These are phyloP conservation scores for Rhaphigaster nebulosa DNA, from an alignment of 2,888 invertebrate species.

Conservation along the genomic window DNA sequence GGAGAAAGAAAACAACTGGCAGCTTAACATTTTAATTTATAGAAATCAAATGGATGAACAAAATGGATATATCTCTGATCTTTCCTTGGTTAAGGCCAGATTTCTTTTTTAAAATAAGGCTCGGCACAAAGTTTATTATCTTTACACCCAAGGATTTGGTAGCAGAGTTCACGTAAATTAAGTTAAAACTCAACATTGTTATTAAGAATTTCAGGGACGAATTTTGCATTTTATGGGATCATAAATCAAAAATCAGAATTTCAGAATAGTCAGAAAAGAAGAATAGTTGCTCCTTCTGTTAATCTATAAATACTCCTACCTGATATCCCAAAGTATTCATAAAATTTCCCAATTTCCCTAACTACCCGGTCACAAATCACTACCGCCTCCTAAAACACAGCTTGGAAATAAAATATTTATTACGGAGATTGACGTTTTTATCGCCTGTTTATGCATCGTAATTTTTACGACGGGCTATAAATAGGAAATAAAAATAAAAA, in stretches of 20 bases:
- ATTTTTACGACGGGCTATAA: not conserved
- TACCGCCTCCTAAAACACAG: not conserved
- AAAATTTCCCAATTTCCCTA: not conserved
- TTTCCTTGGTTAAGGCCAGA: no score
- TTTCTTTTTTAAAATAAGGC: no score
- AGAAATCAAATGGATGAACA: not conserved
- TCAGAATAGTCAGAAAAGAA: not conserved
- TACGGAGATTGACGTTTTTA: constrained; percentile 12
- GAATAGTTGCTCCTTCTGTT: not conserved
- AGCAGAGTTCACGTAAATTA: no score
- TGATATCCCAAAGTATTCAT: not conserved
- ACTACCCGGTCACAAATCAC: not conserved
- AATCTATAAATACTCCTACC: not conserved
- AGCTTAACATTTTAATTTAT: not conserved
- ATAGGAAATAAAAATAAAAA: constrained; percentile 24
- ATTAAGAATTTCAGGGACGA: no score
- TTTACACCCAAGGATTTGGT: no score
- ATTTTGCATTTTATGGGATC: no score
- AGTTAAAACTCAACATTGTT: not conserved
- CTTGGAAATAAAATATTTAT: not conserved
- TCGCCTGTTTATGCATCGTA: not conserved
- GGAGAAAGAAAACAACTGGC: not conserved
- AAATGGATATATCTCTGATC: no score
- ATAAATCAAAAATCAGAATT: not conserved
- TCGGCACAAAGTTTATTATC: no score